Conservation (phyloP, 2,888 invertebrate species). For the Drosophila subquinaria region DNA sequence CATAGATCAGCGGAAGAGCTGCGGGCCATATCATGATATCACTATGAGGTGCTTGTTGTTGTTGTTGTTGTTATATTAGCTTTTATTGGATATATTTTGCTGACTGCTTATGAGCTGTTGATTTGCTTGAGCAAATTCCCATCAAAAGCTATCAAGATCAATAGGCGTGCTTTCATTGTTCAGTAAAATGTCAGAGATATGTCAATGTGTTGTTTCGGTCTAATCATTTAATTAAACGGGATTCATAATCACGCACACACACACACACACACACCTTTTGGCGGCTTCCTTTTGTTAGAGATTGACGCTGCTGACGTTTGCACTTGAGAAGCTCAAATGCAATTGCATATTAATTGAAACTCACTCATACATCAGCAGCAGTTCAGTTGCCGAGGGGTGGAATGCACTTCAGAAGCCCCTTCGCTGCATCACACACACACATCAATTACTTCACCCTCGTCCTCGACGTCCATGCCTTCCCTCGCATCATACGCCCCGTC, state of each 20-base stretch:
- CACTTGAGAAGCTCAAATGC: slow-evolving; percentile 34
- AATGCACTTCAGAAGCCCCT: slow-evolving; percentile 19
- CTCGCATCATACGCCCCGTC: slow-evolving; percentile 19
- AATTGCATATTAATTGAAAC: slow-evolving; percentile 72
- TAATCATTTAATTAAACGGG: slow-evolving; percentile 57
- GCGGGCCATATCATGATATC: slow-evolving; percentile 48
- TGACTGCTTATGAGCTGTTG: slow-evolving; percentile 56
- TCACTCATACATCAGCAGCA: slow-evolving; percentile 39
- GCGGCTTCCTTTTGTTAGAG: slow-evolving; percentile 39
- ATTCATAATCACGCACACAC: not conserved
- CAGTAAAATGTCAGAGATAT: slow-evolving; percentile 7
- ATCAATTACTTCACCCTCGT: slow-evolving; percentile 8
- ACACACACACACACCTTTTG: not conserved
- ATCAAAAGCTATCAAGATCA: slow-evolving; percentile 52
- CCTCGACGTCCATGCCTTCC: not conserved
- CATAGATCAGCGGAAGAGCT: slow-evolving; percentile 72
- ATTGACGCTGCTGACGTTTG: slow-evolving; percentile 18
- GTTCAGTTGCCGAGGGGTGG: slow-evolving; percentile 14
- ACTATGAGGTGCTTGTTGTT: slow-evolving; percentile 14
- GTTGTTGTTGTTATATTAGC: slow-evolving; percentile 14
- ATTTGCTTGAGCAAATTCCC: slow-evolving; percentile 63
- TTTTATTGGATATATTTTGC: slow-evolving; percentile 62
- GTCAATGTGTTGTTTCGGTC: slow-evolving; percentile 11
- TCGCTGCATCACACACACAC: slow-evolving; percentile 11
- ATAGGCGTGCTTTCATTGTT: slow-evolving; percentile 26